Evolutionary conservation across 1,140 invertebrate genomes (phyloP).

Genomic region (Bradysia coprophila): DNA sequence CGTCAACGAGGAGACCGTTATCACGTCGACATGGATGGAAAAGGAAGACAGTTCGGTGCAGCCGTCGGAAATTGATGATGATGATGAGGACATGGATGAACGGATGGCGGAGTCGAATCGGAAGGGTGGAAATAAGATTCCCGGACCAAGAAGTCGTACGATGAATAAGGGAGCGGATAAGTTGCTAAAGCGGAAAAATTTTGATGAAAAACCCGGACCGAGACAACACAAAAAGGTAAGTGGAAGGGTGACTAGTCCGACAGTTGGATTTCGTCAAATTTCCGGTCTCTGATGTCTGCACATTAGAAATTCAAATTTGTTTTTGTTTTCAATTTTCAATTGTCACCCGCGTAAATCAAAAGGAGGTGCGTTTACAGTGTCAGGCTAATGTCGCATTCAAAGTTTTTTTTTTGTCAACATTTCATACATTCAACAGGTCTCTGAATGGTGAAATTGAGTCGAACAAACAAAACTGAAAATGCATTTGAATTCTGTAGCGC

Average conservation of each 20-base stretch:
- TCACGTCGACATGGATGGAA: neutral
- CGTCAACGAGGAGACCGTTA: slow-evolving; percentile 9
- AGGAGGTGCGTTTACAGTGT: too few species aligned
- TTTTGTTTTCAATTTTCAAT: too few species aligned
- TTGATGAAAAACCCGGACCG: neutral
- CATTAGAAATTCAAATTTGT: neutral
- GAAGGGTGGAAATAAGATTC: neutral
- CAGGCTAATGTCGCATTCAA: too few species aligned
- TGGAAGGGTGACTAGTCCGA: neutral
- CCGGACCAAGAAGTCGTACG: slow-evolving; percentile 10
- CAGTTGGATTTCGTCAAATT: too few species aligned
- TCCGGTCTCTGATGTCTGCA: too few species aligned
- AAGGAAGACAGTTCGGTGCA: neutral
- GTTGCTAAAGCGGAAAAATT: neutral
- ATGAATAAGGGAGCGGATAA: slow-evolving; percentile 7
- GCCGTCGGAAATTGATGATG: neutral
- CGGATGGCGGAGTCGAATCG: neutral
- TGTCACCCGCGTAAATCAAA: too few species aligned
- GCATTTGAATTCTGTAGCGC: too few species aligned
- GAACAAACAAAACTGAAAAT: too few species aligned
- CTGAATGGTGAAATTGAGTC: too few species aligned
- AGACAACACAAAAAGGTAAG: neutral
- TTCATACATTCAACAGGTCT: too few species aligned
- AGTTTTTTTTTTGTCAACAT: too few species aligned
- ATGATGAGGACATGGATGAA: neutral